A percentile compares a stretch with the other conserved stretches of the same genome.
Evolutionary conservation across 1,140 invertebrate species (phyloP).

Genomic region (Diploscapter pachys): DNA sequence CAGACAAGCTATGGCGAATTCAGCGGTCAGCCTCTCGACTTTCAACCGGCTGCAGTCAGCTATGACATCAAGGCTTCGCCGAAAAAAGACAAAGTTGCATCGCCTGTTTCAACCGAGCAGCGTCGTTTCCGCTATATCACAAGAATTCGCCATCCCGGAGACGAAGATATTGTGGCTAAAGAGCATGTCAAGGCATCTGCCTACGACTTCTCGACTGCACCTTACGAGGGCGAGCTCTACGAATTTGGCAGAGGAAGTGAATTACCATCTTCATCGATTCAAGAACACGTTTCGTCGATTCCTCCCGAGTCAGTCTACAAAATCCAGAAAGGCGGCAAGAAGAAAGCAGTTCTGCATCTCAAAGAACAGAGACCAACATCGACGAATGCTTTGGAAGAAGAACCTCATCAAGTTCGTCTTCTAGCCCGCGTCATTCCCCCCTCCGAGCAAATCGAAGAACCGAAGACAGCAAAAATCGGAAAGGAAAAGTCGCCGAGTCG

Average conservation of each 20-base stretch:
- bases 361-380: conserved; percentile 4
- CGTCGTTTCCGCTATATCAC: not conserved
- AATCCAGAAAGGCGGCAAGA: conserved; percentile 8
- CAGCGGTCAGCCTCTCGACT: too few species aligned
- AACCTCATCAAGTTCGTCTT: conserved; percentile 17
- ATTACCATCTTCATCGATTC: conserved; percentile 5
- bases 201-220: conserved; percentile 11
- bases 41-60: too few species aligned
- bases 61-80: too few species aligned
- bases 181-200: conserved; percentile 21
- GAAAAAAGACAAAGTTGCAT: too few species aligned
- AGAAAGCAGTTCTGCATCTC: conserved; percentile 7
- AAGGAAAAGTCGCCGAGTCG: not conserved
- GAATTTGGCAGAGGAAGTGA: conserved; percentile 21
- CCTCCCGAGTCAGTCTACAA: conserved; percentile 1
- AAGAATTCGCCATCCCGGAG: conserved; percentile 22
- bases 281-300: conserved; percentile 30
- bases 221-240: conserved; percentile 30
- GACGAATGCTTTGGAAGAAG: not conserved
- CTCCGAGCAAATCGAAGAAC: not conserved
- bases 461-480: too few species aligned
- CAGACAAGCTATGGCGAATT: too few species aligned
- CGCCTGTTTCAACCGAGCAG: too few species aligned
- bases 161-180: conserved; percentile 36
- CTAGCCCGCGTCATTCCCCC: not conserved